phyloP scores from a whole-genome alignment of 2,888 invertebrate species.

The Agrochola circellaris region DNA sequence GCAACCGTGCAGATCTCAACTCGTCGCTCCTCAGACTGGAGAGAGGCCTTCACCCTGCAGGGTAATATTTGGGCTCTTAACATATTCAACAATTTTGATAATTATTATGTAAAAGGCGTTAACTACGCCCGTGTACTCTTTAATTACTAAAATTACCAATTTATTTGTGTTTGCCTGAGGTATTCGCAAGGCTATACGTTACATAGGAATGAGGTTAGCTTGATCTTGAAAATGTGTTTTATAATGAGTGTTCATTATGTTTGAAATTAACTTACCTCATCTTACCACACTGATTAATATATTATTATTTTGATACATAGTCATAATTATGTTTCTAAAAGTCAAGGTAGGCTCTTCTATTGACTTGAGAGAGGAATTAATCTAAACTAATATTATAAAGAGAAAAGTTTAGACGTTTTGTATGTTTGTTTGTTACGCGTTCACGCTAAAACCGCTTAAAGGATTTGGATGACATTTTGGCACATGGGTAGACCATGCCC shows the following conservation, averaged over 20 bases:
- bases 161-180: slow-evolving; percentile 28
- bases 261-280: slow-evolving; percentile 19
- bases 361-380: too few relatives aligned
- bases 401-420: too few relatives aligned
- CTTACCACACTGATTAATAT: background rate
- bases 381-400: too few relatives aligned
- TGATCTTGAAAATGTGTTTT: slow-evolving; percentile 18
- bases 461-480: too few relatives aligned
- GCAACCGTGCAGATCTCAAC: background rate
- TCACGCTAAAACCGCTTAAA: too few relatives aligned
- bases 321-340: background rate
- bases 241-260: slow-evolving; percentile 2
- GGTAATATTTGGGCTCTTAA: background rate
- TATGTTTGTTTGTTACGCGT: too few relatives aligned
- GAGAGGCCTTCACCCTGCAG: too few relatives aligned
- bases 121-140: slow-evolving; percentile 19
- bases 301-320: background rate
- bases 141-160: slow-evolving; percentile 37
- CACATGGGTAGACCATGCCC: too few relatives aligned
- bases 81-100: background rate
- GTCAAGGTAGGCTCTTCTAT: too few relatives aligned
- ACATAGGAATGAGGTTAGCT: slow-evolving; percentile 21
- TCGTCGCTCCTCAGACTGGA: background rate
- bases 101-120: slow-evolving; percentile 27
- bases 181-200: background rate